phyloP scores from a whole-genome alignment of 2,797 vertebrate species.

The Taenioides sp. region DNA sequence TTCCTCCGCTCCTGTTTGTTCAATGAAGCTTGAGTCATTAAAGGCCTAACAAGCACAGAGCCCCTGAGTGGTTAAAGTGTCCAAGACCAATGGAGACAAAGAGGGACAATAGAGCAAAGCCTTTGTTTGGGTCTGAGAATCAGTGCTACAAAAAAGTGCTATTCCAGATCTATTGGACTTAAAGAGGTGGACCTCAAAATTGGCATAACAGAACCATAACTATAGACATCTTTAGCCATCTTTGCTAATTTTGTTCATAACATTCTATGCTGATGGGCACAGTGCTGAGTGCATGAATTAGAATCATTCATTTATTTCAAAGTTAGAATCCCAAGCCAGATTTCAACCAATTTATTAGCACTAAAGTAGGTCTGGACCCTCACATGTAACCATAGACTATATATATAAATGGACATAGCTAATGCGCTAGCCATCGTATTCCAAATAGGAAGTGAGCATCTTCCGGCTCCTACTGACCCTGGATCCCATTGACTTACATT shows the following conservation, averaged over 20 bases:
- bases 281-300: neutral
- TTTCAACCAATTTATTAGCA: neutral
- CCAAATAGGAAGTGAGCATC: too few relatives aligned
- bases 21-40: conserved; percentile 64
- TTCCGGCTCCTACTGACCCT: too few relatives aligned
- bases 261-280: neutral
- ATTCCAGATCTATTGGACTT: conserved; percentile 30
- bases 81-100: conserved; percentile 47
- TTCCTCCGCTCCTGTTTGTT: conserved; percentile 54
- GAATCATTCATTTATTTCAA: neutral
- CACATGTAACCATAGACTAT: too few relatives aligned
- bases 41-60: conserved; percentile 57
- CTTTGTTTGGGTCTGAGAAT: conserved; percentile 40
- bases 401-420: too few relatives aligned
- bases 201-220: too few relatives aligned
- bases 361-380: neutral
- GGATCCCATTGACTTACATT: too few relatives aligned
- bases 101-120: conserved; percentile 50
- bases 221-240: too few relatives aligned
- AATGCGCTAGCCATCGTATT: too few relatives aligned
- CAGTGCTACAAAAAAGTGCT: conserved; percentile 43
- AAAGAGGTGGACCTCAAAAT: conserved; percentile 13
- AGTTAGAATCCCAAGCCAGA: neutral
- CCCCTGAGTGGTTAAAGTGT: conserved; percentile 53
- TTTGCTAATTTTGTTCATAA: neutral